Evolutionary conservation across 2,797 vertebrate species (phyloP), one percentile per base, ranked within the genome.

Genomic region (Glossophaga mutica): DNA sequence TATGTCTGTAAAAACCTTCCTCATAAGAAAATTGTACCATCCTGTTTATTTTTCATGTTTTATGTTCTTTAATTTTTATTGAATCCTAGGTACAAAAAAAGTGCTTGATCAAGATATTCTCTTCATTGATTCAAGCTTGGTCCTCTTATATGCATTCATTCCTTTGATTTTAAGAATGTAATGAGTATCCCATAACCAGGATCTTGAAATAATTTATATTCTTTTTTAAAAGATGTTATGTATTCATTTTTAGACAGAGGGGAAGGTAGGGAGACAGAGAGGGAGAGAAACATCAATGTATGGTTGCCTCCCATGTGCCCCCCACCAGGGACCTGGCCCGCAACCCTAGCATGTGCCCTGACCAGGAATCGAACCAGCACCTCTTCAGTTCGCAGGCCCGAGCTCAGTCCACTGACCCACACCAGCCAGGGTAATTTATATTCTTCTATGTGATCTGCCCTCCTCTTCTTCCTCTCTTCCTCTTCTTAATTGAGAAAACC

Each of bases 31-130:
- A 85, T 5, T 50, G 19, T 44, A 65, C 34, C 44, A 46, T 26
- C 5, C 16, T 14, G 4, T 82, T 81, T 19, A 68, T 18, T 81
- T 68, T 95, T 83, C 1, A 18, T 52, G 16, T 62, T 76, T 87
- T 32, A 22, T 71, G 90, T 94, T 55, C 37, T 94, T 92, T 77
- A 22, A 42, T 52, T 88, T 95, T 88, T 52, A 90, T 26, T 78
- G 73, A 78, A 22, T 48, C 42, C 34, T 39, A 26, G 8, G 7
- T 68, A 9, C 42, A 78, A 68, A 68, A 68, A 9, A 74, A 29
- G 39, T 73, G 32, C 24, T 86, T 71, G 39, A 29, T 86, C 39
- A 29, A 57, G 46, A 73, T 32, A 2, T 5, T 48, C 32, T 85
- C 26, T 32, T 68, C 24, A 32, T 6, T 19, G 71, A 4, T 42